Evolutionary conservation across 2,797 vertebrate genomes (phyloP).

Genomic region (Danio kyathit): DNA sequence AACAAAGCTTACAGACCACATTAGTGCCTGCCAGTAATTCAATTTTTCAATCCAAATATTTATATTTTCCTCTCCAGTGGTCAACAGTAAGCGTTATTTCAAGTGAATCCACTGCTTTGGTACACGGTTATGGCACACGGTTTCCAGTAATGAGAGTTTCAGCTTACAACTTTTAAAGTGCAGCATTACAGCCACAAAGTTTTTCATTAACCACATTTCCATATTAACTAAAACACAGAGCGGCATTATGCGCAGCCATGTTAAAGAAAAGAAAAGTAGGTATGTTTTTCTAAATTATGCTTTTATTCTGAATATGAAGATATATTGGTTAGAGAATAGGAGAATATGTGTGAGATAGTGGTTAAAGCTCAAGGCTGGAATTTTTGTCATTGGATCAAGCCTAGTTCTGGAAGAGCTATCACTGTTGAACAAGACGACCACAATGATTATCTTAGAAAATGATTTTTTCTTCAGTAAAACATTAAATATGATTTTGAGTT

Average conservation of each 20-base stretch:
- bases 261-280: too few species aligned
- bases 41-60: not conserved
- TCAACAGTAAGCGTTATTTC: not conserved
- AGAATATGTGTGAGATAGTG: not conserved
- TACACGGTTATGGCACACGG: not conserved
- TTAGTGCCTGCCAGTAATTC: not conserved
- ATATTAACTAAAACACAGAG: conserved; percentile 17
- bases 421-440: not conserved
- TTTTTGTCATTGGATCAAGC: not conserved
- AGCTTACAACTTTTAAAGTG: not conserved
- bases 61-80: not conserved
- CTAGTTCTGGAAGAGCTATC: not conserved
- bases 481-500: too few species aligned
- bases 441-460: not conserved
- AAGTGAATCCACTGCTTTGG: not conserved
- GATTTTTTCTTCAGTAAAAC: too few species aligned
- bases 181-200: not conserved
- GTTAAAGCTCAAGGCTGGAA: not conserved
- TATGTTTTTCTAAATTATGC: too few species aligned
- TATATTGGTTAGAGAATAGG: too few species aligned
- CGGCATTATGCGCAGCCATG: not conserved
- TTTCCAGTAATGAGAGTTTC: too few species aligned
- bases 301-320: too few species aligned
- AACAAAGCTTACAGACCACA: conserved; percentile 2
- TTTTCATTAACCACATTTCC: conserved; percentile 25